These are phyloP conservation scores for Hesperia comma DNA, from an alignment of 2,888 invertebrate species.

Conservation along the genomic window DNA sequence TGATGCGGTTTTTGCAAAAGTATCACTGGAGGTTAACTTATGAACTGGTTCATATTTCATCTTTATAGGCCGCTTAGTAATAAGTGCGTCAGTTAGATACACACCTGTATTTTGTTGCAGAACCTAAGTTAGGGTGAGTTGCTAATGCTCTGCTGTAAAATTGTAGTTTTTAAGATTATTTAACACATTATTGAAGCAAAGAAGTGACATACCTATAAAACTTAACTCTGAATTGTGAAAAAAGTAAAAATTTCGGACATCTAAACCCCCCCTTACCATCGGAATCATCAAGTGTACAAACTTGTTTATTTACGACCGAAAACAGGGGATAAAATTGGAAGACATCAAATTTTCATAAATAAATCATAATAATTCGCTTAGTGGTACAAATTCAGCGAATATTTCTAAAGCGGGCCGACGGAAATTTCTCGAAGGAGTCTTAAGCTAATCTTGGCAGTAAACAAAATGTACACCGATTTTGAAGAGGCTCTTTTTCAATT, in stretches of 20 bases:
- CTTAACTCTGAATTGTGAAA: too few relatives aligned
- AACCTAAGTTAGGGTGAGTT: too few relatives aligned
- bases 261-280: background rate
- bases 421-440: slow-evolving; percentile 40
- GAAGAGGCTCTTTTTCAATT: slow-evolving; percentile 45
- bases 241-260: background rate
- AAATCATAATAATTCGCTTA: slow-evolving; percentile 34
- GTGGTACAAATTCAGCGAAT: slow-evolving; percentile 31
- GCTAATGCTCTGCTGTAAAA: too few relatives aligned
- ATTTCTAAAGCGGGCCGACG: slow-evolving; percentile 36
- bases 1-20: too few relatives aligned
- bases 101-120: too few relatives aligned
- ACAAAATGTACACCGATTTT: slow-evolving; percentile 53
- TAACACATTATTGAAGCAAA: too few relatives aligned
- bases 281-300: background rate
- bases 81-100: too few relatives aligned
- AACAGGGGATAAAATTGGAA: slow-evolving; percentile 18
- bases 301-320: slow-evolving; percentile 24
- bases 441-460: slow-evolving; percentile 55
- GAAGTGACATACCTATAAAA: too few relatives aligned
- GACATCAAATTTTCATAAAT: slow-evolving; percentile 34
- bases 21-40: too few relatives aligned
- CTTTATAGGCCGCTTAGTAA: too few relatives aligned
- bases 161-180: too few relatives aligned
- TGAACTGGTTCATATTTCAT: too few relatives aligned